Evolutionary conservation across 2,888 invertebrate genomes (phyloP).

Genomic region (Lepidocyrtoides sp.): DNA sequence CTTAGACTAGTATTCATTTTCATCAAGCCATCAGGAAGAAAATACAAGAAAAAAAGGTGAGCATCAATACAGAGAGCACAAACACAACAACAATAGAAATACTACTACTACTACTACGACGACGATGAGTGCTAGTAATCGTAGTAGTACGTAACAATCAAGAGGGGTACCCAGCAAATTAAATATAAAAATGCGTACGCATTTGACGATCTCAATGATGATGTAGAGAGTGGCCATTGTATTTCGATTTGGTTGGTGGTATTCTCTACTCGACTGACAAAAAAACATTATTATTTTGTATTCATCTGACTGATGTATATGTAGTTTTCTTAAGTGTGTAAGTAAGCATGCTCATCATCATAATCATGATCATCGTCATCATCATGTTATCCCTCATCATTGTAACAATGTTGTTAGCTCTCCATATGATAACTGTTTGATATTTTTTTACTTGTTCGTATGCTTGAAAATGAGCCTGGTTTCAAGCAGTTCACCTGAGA

Average conservation of each 20-base stretch:
- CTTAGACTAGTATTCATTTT: conserved; percentile 8
- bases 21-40: conserved; percentile 61
- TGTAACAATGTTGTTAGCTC: conserved; percentile 31
- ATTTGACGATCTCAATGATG: conserved; percentile 47
- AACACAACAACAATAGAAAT: conserved; percentile 35
- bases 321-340: neutral
- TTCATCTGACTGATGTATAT: neutral
- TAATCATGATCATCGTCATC: neutral
- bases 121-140: no score
- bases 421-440: conserved; percentile 27
- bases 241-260: conserved; percentile 34
- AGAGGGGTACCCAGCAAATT: conserved; percentile 46
- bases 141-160: conserved; percentile 49
- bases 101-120: conserved; percentile 10
- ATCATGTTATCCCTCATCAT: neutral
- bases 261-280: conserved; percentile 25
- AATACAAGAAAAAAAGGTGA: conserved; percentile 56
- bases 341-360: conserved; percentile 28
- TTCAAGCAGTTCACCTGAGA: conserved; percentile 43
- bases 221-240: conserved; percentile 52
- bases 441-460: neutral
- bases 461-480: conserved; percentile 40
- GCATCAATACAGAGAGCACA: neutral
- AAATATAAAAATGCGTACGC: conserved; percentile 52
- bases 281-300: neutral